A percentile compares a stretch with the other conserved stretches of the same genome.
Evolutionary conservation across 2,888 invertebrate species (phyloP).

Genomic region (Elmis aenea): DNA sequence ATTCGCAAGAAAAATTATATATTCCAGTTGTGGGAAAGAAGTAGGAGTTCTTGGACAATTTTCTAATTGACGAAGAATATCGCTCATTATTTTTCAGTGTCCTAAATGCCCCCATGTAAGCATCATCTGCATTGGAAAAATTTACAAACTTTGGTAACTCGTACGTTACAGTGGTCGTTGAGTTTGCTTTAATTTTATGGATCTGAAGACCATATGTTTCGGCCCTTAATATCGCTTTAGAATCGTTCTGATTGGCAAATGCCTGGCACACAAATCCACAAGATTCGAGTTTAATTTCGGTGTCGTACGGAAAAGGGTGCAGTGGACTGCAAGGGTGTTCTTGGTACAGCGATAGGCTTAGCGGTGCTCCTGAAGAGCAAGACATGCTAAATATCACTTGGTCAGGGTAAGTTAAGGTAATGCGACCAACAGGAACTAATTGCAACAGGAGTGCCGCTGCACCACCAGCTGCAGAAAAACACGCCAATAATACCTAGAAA

Average conservation of each 20-base stretch:
- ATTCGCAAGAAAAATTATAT: constrained; percentile 41
- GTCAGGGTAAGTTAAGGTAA: constrained; percentile 61
- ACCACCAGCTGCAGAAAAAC: constrained; percentile 65
- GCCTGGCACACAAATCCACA: constrained; percentile 59
- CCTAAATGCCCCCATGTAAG: constrained; percentile 50
- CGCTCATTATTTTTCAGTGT: constrained; percentile 54
- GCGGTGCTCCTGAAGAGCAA: constrained; percentile 43
- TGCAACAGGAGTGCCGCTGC: constrained; percentile 62
- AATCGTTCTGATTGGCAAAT: constrained; percentile 46
- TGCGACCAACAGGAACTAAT: constrained; percentile 65
- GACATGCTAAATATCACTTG: constrained; percentile 55
- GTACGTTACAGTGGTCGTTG: constrained; percentile 46
- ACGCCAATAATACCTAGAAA: constrained; percentile 58
- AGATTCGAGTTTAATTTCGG: constrained; percentile 50
- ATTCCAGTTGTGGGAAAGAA: constrained; percentile 61
- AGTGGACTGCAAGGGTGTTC: constrained; percentile 51
- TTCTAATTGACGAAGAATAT: constrained; percentile 55
- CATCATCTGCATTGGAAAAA: constrained; percentile 22
- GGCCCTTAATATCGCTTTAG: constrained; percentile 48
- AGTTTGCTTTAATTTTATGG: constrained; percentile 40
- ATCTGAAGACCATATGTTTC: constrained; percentile 54
- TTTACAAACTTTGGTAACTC: constrained; percentile 25
- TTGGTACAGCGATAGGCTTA: constrained; percentile 44
- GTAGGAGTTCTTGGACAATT: constrained; percentile 50
- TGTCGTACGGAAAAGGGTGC: constrained; percentile 37